Base-by-base conservation (phyloP, 2,888 invertebrate genomes). In the Platynereis dumerilii region DNA sequence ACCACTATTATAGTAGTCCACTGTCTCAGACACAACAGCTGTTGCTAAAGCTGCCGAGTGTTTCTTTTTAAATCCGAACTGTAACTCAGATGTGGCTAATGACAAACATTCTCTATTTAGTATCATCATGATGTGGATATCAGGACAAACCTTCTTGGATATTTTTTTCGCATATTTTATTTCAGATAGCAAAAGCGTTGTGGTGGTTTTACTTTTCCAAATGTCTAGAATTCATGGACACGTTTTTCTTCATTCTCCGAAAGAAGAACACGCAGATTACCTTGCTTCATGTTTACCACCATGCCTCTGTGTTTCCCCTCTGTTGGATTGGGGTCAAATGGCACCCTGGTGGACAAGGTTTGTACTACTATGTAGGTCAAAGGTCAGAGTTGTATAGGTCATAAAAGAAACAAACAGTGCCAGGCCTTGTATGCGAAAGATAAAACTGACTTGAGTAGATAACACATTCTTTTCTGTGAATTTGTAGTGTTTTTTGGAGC, bases 131-230 rank as follows among this genome's bases (percentile, higher is more conserved):
- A n/a, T n/a, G n/a, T n/a, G n/a, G n/a, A n/a, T n/a, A n/a, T n/a
- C n/a, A n/a, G n/a, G n/a, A n/a, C n/a, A n/a, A n/a, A n/a, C n/a
- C n/a, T n/a, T n/a, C n/a, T n/a, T n/a, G n/a, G n/a, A n/a, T n/a
- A n/a, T n/a, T n/a, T n/a, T n/a, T n/a, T n/a, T n/a, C n/a, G n/a
- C n/a, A n/a, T n/a, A n/a, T 52, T 22, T 29, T 28, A 54, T 75
- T 73, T 22, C 78, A 84, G 84, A 80, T 84, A 70, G 83, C 83
- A 0, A 78, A 77, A 54, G 84, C 83, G 2, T 65, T 84, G 20
- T 85, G 84, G 84, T 84, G 83, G 83, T 85, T 82, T 72, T 85
- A 84, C 70, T 79, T 85, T 72, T 83, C 84, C 15, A 85, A 85
- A 69, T 74, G 79, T 52, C 69, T 84, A n/a, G 85, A 85, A 67